Evolutionary conservation across 2,888 invertebrate species (phyloP).

Genomic region (Drosophila recens): DNA sequence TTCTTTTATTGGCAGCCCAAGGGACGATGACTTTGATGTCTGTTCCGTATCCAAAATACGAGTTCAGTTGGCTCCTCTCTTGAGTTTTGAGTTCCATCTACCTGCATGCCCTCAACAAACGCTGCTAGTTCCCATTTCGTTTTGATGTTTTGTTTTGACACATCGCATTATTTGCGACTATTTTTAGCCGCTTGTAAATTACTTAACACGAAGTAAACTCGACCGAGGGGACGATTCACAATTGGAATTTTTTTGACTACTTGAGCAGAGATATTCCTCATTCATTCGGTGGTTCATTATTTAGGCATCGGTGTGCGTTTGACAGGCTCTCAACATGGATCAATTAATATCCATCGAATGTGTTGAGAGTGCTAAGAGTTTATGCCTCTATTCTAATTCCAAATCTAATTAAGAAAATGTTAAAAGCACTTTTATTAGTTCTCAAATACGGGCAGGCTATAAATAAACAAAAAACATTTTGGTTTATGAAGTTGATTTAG

Average conservation of each 20-base stretch:
- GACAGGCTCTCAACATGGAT: slow-evolving; percentile 73
- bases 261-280: slow-evolving; percentile 29
- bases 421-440: slow-evolving; percentile 45
- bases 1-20: slow-evolving; percentile 75
- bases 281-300: slow-evolving; percentile 50
- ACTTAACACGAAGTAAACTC: slow-evolving; percentile 50
- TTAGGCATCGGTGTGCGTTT: slow-evolving; percentile 63
- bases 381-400: slow-evolving; percentile 59
- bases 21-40: slow-evolving; percentile 65
- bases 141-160: slow-evolving; percentile 81
- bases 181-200: slow-evolving; percentile 70
- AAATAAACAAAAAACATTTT: slow-evolving; percentile 36
- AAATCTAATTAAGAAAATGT: slow-evolving; percentile 61
- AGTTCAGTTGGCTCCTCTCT: slow-evolving; percentile 18
- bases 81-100: slow-evolving; percentile 44
- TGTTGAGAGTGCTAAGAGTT: slow-evolving; percentile 61
- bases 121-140: slow-evolving; percentile 20
- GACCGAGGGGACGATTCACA: slow-evolving; percentile 31
- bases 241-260: slow-evolving; percentile 65
- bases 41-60: slow-evolving; percentile 31
- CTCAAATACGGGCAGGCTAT: slow-evolving; percentile 40
- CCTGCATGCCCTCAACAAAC: not conserved
- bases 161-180: slow-evolving; percentile 71
- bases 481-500: slow-evolving; percentile 1
- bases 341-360: slow-evolving; percentile 75